phyloP scores from a whole-genome alignment of 2,113 vertebrate genomes.

The Eonycteris spelaea region DNA sequence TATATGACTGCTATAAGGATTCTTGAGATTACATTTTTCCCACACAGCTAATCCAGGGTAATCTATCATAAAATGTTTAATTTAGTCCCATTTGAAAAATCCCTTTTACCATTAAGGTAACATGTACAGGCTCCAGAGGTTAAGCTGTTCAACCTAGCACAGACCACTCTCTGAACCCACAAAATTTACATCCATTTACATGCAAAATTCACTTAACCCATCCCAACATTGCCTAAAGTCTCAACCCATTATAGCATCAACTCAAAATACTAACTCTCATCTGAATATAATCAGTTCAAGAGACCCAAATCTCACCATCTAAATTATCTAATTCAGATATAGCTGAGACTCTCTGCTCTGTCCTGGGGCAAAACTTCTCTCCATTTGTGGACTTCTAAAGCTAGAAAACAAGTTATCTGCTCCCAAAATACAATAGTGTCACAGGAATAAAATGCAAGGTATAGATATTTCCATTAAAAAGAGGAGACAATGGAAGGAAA shows the following conservation, averaged over 20 bases:
- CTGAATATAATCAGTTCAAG: background rate
- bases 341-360: background rate
- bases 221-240: background rate
- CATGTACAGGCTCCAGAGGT: background rate
- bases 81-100: background rate
- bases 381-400: background rate
- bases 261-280: background rate
- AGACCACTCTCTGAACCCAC: background rate
- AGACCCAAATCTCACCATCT: background rate
- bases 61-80: background rate
- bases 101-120: background rate
- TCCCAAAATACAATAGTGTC: background rate
- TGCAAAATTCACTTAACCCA: background rate
- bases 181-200: background rate
- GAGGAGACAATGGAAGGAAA: background rate
- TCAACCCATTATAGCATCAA: background rate
- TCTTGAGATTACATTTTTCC: background rate
- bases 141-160: background rate
- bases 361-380: background rate
- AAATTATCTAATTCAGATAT: background rate
- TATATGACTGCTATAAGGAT: background rate
- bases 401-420: background rate
- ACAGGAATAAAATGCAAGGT: background rate
- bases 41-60: background rate
- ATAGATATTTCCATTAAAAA: background rate